phyloP scores from a whole-genome alignment of 2,888 invertebrate genomes.

The Tuberolachnus salignus region DNA sequence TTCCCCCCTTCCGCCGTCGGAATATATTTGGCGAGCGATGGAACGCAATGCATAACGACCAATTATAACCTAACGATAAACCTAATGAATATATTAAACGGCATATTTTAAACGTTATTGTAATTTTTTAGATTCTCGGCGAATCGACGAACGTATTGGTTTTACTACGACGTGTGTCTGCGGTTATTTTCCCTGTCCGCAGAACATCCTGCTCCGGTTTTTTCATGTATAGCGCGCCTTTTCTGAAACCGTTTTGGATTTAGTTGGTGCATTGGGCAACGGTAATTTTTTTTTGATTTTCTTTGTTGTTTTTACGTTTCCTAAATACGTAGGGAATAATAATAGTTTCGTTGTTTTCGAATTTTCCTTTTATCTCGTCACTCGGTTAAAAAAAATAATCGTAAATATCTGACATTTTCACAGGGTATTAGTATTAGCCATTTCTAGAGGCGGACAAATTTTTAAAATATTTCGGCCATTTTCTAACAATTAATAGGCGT shows the following conservation, averaged over 20 bases:
- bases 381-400: background rate
- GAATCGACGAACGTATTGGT: background rate
- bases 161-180: background rate
- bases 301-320: background rate
- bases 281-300: background rate
- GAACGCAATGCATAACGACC: no score
- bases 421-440: background rate
- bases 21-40: no score
- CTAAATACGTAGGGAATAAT: background rate
- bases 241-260: background rate
- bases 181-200: background rate
- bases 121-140: background rate
- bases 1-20: no score
- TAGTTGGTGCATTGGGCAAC: background rate
- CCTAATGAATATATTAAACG: no score
- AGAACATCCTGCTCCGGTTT: background rate
- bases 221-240: no score
- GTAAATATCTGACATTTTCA: background rate
- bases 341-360: no score
- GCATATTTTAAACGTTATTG: no score
- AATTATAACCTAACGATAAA: no score
- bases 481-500: background rate
- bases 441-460: background rate
- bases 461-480: background rate
- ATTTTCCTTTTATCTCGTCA: background rate